These are phyloP conservation scores for Manduca sexta DNA, from an alignment of 1,140 invertebrate species.

Conservation along the genomic window DNA sequence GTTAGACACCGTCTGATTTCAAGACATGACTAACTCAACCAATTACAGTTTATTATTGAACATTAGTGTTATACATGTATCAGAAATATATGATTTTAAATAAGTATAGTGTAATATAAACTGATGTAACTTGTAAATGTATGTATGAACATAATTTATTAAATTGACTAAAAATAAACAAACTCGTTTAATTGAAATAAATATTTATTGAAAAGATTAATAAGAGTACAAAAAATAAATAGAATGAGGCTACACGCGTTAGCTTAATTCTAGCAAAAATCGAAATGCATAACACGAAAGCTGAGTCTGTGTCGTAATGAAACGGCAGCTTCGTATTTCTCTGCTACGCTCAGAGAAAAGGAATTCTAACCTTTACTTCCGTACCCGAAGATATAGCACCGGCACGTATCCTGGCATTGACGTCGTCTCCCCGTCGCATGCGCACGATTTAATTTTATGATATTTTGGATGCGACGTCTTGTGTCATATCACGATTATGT, in stretches of 20 bases:
- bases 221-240: conserved; percentile 59
- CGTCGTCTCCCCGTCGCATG: too few relatives aligned
- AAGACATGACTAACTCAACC: too few relatives aligned
- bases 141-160: conserved; percentile 12
- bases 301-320: conserved; percentile 6
- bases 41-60: too few relatives aligned
- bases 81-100: conserved; percentile 5
- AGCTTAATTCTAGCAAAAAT: conserved; percentile 9
- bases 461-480: too few relatives aligned
- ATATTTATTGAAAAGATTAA: conserved; percentile 49
- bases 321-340: conserved; percentile 58
- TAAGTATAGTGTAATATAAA: background rate
- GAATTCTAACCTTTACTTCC: conserved; percentile 42
- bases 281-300: background rate
- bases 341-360: conserved; percentile 63
- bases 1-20: too few relatives aligned
- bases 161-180: conserved; percentile 8
- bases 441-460: too few relatives aligned
- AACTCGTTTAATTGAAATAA: conserved; percentile 26
- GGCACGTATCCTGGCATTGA: too few relatives aligned
- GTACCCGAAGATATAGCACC: conserved; percentile 27
- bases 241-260: conserved; percentile 17
- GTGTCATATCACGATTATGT: too few relatives aligned
- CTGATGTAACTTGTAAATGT: conserved; percentile 4
- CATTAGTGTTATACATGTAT: too few relatives aligned